Percentiles rank a stretch among this genome's conserved stretches.
Conservation (phyloP, 2,797 vertebrate species). For the Triplophysa bombifrons region DNA sequence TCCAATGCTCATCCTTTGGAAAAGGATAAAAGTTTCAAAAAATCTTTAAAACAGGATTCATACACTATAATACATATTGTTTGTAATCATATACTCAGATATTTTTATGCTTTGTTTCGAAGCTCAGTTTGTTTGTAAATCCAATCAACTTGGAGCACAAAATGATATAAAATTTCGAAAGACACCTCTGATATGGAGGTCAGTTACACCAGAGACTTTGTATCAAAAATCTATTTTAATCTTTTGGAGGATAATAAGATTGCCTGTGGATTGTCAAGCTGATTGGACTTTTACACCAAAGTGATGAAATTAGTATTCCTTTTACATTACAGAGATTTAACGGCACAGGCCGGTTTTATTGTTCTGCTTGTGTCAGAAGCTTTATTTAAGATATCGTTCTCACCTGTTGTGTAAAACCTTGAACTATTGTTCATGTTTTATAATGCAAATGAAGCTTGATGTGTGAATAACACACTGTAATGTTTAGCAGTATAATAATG, state of each 20-base stretch:
- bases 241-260: slow-evolving; percentile 30
- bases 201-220: slow-evolving; percentile 20
- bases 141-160: slow-evolving; percentile 4
- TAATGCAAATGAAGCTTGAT: slow-evolving; percentile 36
- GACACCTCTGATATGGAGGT: neutral
- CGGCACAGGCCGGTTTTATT: slow-evolving; percentile 28
- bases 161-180: neutral
- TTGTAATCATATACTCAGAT: neutral
- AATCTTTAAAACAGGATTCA: neutral
- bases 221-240: slow-evolving; percentile 30
- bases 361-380: slow-evolving; percentile 3
- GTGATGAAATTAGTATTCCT: slow-evolving; percentile 31
- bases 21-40: neutral
- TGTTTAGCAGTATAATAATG: neutral
- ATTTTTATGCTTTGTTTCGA: slow-evolving; percentile 3
- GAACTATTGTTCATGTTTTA: slow-evolving; percentile 23
- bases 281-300: slow-evolving; percentile 18
- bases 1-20: neutral
- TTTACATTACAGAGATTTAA: slow-evolving; percentile 28
- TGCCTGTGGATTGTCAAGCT: slow-evolving; percentile 20
- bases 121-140: neutral
- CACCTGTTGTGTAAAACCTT: slow-evolving; percentile 27
- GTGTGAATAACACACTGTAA: slow-evolving; percentile 19
- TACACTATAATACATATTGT: neutral
- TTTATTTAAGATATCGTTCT: slow-evolving; percentile 25